Evolutionary conservation across 1,140 invertebrate species (phyloP).

Genomic region (Drosophila ironensis): DNA sequence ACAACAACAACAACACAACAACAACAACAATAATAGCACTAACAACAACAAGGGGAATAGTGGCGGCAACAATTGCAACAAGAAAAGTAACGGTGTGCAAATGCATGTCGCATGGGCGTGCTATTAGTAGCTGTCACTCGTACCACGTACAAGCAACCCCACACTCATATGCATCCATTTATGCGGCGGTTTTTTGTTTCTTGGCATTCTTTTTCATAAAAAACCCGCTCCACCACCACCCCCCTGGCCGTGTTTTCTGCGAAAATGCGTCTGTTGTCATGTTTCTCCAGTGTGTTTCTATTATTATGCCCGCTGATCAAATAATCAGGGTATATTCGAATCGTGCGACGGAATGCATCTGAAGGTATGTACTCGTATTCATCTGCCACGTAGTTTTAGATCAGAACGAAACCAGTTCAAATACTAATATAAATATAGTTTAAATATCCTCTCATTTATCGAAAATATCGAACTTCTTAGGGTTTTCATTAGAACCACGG

Average conservation of each 20-base stretch:
- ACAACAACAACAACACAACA: not conserved
- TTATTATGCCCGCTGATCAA: too few relatives aligned
- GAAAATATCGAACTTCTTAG: too few relatives aligned
- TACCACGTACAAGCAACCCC: slow-evolving; percentile 30
- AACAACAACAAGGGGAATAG: too few relatives aligned
- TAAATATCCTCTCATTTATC: too few relatives aligned
- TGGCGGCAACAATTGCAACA: not conserved
- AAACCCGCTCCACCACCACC: not conserved
- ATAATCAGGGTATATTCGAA: too few relatives aligned
- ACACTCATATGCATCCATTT: slow-evolving; percentile 1
- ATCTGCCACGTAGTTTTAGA: too few relatives aligned
- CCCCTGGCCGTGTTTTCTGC: not conserved
- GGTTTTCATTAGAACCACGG: too few relatives aligned
- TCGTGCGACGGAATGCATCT: too few relatives aligned
- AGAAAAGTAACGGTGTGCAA: not conserved
- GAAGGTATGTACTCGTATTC: too few relatives aligned
- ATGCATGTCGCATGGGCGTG: slow-evolving; percentile 4
- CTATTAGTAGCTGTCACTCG: slow-evolving; percentile 61
- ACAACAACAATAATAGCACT: not conserved
- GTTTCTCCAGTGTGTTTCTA: slow-evolving; percentile 33
- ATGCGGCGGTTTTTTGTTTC: slow-evolving; percentile 13
- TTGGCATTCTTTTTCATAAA: slow-evolving; percentile 6
- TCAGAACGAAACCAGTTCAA: too few relatives aligned
- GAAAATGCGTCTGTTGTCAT: slow-evolving; percentile 1
- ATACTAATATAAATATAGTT: too few relatives aligned